Percentiles rank a stretch among this genome's conserved stretches.
phyloP scores from a whole-genome alignment of 1,140 invertebrate genomes.

The Macrocentrus cingulum region DNA sequence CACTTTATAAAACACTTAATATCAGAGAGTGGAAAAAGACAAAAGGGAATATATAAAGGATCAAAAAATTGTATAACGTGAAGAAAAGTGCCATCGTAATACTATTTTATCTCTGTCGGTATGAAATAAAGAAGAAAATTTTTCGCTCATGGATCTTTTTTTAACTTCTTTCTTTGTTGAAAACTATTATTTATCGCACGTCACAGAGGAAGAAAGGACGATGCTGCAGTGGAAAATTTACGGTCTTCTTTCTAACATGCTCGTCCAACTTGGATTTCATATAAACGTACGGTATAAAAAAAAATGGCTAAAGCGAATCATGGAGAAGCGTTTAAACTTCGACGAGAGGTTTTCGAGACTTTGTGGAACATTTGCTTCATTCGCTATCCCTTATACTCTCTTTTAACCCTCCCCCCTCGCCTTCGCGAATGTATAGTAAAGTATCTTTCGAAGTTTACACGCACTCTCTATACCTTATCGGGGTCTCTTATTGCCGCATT shows the following conservation, averaged over 20 bases:
- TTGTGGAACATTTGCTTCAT: constrained; percentile 18
- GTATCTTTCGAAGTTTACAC: constrained; percentile 23
- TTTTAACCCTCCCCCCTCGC: not conserved
- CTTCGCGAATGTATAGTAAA: constrained; percentile 8
- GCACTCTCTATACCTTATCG: constrained; percentile 28
- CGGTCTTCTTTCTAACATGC: not conserved
- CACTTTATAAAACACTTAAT: too few species aligned
- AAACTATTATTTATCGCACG: constrained; percentile 18
- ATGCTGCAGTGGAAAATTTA: constrained; percentile 16
- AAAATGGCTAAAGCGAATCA: constrained; percentile 14
- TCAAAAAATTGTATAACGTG: not conserved
- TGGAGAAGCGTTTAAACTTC: constrained; percentile 29
- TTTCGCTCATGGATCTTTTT: not conserved
- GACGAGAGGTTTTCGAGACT: constrained; percentile 24
- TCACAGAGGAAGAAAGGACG: constrained; percentile 9
- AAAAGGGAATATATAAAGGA: not conserved
- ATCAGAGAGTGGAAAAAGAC: not conserved
- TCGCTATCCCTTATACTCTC: not conserved
- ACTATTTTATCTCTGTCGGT: not conserved
- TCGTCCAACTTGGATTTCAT: not conserved
- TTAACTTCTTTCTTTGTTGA: not conserved
- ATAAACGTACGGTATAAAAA: constrained; percentile 2
- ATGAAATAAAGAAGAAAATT: constrained; percentile 12
- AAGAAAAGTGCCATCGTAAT: constrained; percentile 1
- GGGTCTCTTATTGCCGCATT: constrained; percentile 16